A percentile compares a stretch with the other conserved stretches of the same genome.
Conservation (phyloP, 2,888 invertebrate species). For the Folsomia candida region DNA sequence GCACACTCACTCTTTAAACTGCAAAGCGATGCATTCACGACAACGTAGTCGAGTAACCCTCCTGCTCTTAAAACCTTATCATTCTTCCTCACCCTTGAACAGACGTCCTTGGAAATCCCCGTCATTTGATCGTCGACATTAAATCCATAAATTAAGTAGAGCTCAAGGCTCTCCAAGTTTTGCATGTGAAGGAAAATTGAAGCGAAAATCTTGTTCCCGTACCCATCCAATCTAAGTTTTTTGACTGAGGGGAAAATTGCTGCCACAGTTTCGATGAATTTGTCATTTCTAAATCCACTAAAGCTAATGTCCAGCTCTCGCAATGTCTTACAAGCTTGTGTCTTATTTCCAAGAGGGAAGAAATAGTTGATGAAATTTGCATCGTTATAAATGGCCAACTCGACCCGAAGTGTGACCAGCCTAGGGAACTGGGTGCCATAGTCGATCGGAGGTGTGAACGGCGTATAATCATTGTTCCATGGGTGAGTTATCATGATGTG, state of each 20-base stretch:
- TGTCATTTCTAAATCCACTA: slow-evolving; percentile 42
- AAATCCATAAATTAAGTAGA: slow-evolving; percentile 42
- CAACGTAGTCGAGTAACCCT: slow-evolving; percentile 12
- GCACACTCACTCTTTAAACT: slow-evolving; percentile 31
- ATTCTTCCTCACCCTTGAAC: slow-evolving; percentile 26
- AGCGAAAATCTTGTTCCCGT: slow-evolving; percentile 39
- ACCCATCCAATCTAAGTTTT: slow-evolving; percentile 37
- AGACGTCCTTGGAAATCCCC: slow-evolving; percentile 34
- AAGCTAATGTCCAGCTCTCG: slow-evolving; percentile 39
- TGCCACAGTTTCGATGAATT: slow-evolving; percentile 34
- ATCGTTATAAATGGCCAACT: slow-evolving; percentile 42
- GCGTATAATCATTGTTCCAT: slow-evolving; percentile 37
- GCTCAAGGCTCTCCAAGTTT: slow-evolving; percentile 34
- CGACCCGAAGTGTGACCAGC: slow-evolving; percentile 36
- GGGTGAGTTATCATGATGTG: slow-evolving; percentile 41
- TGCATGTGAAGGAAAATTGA: slow-evolving; percentile 36
- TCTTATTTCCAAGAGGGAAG: slow-evolving; percentile 21
- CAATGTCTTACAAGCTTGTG: slow-evolving; percentile 19
- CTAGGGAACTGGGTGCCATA: slow-evolving; percentile 32
- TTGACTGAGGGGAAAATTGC: slow-evolving; percentile 33
- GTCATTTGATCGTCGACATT: slow-evolving; percentile 42
- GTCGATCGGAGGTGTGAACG: slow-evolving; percentile 34
- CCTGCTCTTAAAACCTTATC: background rate
- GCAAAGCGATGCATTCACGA: slow-evolving; percentile 29
- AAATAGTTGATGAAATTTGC: slow-evolving; percentile 40